Evolutionary conservation across 1,140 invertebrate species (phyloP).

Genomic region (Pseudomyrmex dendroicus): DNA sequence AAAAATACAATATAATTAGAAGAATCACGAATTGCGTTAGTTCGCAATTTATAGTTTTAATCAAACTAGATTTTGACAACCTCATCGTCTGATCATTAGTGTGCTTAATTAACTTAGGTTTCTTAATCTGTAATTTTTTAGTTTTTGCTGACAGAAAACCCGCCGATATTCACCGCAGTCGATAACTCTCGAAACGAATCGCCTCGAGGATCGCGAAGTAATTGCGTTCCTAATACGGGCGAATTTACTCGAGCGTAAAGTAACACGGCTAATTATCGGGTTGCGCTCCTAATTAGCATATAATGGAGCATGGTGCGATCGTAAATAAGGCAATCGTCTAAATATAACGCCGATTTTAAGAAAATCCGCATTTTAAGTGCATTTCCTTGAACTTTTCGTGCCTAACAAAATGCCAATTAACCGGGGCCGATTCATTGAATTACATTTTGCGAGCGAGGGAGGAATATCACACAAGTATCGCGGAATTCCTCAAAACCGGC

Average conservation of each 20-base stretch:
- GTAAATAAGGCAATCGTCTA: constrained; percentile 40
- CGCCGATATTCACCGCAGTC: neutral
- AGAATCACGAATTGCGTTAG: neutral
- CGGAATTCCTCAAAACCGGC: neutral
- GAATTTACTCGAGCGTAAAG: constrained; percentile 54
- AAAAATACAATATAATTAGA: neutral
- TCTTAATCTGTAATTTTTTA: neutral
- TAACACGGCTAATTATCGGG: constrained; percentile 43
- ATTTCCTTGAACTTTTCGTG: constrained; percentile 69
- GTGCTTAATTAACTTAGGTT: constrained; percentile 13
- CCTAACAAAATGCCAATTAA: constrained; percentile 54
- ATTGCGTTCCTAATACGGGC: constrained; percentile 50
- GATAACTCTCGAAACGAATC: neutral
- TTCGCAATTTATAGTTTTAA: neutral
- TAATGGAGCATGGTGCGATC: constrained; percentile 44
- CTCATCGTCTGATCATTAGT: neutral
- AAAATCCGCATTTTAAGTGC: constrained; percentile 12
- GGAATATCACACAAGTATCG: neutral
- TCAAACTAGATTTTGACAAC: neutral
- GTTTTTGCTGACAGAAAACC: neutral
- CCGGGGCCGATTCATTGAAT: constrained; percentile 50
- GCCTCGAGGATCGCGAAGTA: neutral
- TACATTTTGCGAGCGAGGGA: neutral
- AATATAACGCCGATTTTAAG: constrained; percentile 52
- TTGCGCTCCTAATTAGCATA: constrained; percentile 59